These are phyloP conservation scores for Protomyctophum bolini DNA, from an alignment of 2,113 vertebrate species.

Conservation along the genomic window DNA sequence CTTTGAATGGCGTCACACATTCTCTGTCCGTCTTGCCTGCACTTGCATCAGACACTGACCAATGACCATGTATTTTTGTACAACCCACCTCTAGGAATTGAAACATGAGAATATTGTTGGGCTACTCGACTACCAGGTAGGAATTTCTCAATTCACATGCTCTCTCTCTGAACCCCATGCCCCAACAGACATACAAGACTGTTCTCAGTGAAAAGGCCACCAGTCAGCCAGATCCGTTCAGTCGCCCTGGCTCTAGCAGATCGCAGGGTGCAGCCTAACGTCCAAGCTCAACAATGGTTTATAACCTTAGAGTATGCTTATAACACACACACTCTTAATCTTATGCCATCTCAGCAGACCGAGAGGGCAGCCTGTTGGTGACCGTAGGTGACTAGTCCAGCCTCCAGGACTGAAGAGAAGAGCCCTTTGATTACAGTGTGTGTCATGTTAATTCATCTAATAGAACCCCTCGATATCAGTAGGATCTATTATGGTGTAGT, in stretches of 20 bases:
- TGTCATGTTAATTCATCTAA: constrained; percentile 17
- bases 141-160: neutral
- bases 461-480: neutral
- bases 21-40: no score
- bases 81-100: constrained; percentile 83
- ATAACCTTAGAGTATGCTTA: constrained; percentile 1
- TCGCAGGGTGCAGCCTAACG: constrained; percentile 52
- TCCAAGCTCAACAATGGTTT: constrained; percentile 57
- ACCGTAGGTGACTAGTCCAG: constrained; percentile 3
- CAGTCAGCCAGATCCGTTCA: constrained; percentile 50
- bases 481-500: no score
- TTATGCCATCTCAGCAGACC: constrained; percentile 34
- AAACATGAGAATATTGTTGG: constrained; percentile 97
- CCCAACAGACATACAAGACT: constrained; percentile 10
- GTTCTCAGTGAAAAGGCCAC: constrained; percentile 46
- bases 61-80: constrained; percentile 30
- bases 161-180: no score
- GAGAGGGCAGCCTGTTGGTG: constrained; percentile 3
- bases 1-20: neutral
- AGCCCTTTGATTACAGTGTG: neutral
- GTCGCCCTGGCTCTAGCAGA: constrained; percentile 57
- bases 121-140: constrained; percentile 95
- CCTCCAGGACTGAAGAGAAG: constrained; percentile 12
- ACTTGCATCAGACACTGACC: no score
- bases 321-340: constrained; percentile 19